These are phyloP conservation scores for Pluvianellus socialis DNA, from an alignment of 2,113 vertebrate species.

Conservation along the genomic window DNA sequence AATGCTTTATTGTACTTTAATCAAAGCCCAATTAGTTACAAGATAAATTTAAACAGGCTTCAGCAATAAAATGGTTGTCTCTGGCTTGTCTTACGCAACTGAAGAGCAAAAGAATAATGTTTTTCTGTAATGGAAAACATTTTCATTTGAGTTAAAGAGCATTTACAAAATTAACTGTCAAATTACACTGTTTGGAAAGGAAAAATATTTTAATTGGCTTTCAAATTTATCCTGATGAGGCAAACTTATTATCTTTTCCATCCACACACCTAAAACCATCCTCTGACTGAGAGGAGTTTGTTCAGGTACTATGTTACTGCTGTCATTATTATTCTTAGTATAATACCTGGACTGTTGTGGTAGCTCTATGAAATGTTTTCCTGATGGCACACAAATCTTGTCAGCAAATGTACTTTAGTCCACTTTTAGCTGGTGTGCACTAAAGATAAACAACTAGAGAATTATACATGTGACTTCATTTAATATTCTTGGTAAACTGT, in stretches of 20 bases:
- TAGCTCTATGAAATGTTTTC: constrained; percentile 33
- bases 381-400: constrained; percentile 37
- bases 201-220: constrained; percentile 70
- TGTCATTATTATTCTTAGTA: neutral
- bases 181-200: constrained; percentile 30
- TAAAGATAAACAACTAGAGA: constrained; percentile 47
- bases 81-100: constrained; percentile 16
- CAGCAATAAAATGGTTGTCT: constrained; percentile 26
- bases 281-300: neutral
- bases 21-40: constrained; percentile 44
- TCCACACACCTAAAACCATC: neutral
- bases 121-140: constrained; percentile 31
- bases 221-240: constrained; percentile 26
- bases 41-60: constrained; percentile 58
- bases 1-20: constrained; percentile 42
- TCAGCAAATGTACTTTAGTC: constrained; percentile 29
- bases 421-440: neutral
- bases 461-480: constrained; percentile 16
- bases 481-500: constrained; percentile 35
- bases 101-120: neutral
- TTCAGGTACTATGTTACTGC: neutral
- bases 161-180: constrained; percentile 55
- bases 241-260: constrained; percentile 46
- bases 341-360: neutral
- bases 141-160: constrained; percentile 60